Conservation (phyloP, 2,113 vertebrate genomes). For the Lagopus muta region DNA sequence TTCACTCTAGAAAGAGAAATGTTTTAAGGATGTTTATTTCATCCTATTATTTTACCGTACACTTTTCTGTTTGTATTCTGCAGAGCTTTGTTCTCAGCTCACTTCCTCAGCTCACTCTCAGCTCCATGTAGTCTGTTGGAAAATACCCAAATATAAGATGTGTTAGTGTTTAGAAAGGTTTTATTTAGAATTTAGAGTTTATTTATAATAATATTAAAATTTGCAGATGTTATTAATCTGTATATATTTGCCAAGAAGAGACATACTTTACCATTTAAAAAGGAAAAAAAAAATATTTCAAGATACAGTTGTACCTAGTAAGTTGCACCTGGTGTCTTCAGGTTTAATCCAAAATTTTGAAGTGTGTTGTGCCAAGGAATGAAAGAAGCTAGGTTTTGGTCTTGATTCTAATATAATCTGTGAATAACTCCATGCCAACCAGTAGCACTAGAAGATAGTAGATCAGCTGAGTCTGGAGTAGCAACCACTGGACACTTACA, state of each 20-base stretch:
- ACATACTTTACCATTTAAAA: constrained; percentile 36
- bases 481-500: background rate
- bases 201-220: constrained; percentile 61
- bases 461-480: background rate
- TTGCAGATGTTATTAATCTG: constrained; percentile 67
- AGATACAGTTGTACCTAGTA: background rate
- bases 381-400: background rate
- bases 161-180: constrained; percentile 41
- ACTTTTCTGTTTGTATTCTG: background rate
- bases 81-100: background rate
- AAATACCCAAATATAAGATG: constrained; percentile 26
- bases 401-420: background rate
- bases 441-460: background rate
- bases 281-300: background rate
- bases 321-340: background rate
- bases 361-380: background rate
- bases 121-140: background rate
- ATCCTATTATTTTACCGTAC: background rate
- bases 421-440: background rate
- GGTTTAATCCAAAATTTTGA: background rate
- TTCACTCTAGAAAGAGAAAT: background rate
- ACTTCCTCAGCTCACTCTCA: too few relatives aligned
- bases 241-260: constrained; percentile 54
- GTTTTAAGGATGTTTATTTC: background rate
- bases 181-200: constrained; percentile 65